Evolutionary conservation across 2,113 vertebrate genomes (phyloP).

Genomic region (Ivindomyrus marchei): DNA sequence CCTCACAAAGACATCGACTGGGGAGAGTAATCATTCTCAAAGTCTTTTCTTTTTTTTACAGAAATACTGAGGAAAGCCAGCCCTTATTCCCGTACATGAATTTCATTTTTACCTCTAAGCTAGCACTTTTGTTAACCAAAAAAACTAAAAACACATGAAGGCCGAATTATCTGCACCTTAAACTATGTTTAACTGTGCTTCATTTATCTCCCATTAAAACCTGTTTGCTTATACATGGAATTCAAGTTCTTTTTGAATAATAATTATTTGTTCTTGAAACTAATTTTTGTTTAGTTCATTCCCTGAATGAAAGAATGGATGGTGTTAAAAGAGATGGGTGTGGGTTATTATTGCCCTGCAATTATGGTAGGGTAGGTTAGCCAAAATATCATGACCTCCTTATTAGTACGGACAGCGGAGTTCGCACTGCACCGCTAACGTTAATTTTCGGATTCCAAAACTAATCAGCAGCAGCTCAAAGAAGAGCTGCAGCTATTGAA

Average conservation of each 20-base stretch:
- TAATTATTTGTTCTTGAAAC: slow-evolving; percentile 8
- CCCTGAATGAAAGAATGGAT: background rate
- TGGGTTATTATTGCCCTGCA: background rate
- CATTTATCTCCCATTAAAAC: slow-evolving; percentile 17
- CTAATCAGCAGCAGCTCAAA: background rate
- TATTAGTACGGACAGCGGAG: background rate
- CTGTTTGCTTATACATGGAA: background rate
- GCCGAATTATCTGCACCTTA: slow-evolving; percentile 25
- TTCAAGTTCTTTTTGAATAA: slow-evolving; percentile 2
- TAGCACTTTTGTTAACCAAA: background rate
- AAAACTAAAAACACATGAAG: background rate
- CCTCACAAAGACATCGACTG: background rate
- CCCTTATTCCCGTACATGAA: background rate
- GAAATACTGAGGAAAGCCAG: background rate
- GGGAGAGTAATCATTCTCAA: background rate
- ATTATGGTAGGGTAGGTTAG: background rate
- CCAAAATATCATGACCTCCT: background rate
- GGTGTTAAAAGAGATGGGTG: background rate
- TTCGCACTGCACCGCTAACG: background rate
- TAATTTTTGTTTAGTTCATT: slow-evolving; percentile 24
- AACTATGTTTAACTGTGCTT: slow-evolving; percentile 6
- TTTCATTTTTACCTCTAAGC: background rate
- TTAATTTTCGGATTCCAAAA: background rate
- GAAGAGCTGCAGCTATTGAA: background rate
- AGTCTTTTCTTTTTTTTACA: background rate